phyloP scores from a whole-genome alignment of 2,797 vertebrate species.

The Mus minutoides region DNA sequence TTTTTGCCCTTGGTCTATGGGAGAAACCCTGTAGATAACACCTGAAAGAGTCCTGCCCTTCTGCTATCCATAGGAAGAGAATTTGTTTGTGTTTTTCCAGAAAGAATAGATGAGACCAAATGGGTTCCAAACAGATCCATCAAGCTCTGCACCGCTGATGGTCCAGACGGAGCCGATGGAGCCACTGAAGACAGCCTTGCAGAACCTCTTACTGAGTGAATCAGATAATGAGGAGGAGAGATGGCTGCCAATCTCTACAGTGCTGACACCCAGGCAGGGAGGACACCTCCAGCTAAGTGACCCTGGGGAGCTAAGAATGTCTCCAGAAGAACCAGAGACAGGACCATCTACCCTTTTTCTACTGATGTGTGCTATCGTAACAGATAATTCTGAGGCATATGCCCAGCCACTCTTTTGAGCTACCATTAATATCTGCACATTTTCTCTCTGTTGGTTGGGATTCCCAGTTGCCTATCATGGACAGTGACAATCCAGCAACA shows the following conservation, averaged over 20 bases:
- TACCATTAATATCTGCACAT: neutral
- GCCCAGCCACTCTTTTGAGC: neutral
- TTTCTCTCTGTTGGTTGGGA: neutral
- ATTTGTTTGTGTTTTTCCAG: too few relatives aligned
- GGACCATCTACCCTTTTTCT: neutral
- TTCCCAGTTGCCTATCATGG: neutral
- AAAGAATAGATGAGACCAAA: too few relatives aligned
- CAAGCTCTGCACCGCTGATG: fast-evolving
- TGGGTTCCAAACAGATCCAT: neutral
- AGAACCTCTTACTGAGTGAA: neutral
- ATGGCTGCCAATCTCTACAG: neutral
- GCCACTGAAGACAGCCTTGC: neutral
- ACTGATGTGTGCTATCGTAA: neutral
- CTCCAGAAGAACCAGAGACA: neutral
- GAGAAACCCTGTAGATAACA: too few relatives aligned
- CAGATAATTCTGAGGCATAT: neutral
- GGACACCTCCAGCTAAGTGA: neutral
- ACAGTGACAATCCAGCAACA: neutral
- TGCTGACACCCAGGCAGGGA: neutral
- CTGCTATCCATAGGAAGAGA: too few relatives aligned
- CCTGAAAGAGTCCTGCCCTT: too few relatives aligned
- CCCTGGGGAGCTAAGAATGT: neutral
- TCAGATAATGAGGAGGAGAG: too few relatives aligned
- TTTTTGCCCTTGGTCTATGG: too few relatives aligned
- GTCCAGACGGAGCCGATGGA: neutral